Base-by-base conservation (phyloP, 2,113 vertebrate genomes). In the Aspiorhynchus laticeps region DNA sequence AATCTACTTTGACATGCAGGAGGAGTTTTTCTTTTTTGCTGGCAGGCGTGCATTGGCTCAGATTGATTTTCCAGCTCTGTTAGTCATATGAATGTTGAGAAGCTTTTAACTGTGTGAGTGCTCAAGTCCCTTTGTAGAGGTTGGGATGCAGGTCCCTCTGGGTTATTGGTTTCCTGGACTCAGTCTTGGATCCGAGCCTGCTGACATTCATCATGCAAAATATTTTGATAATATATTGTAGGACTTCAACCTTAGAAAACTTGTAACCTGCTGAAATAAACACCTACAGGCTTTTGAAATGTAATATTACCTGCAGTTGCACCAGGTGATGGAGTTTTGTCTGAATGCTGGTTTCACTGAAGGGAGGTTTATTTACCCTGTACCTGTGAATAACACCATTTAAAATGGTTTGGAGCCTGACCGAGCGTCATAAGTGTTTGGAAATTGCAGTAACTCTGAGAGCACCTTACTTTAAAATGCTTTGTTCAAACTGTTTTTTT, bases 61-160 rank as follows among this genome's bases (percentile, higher is more conserved):
- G 81, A 71, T 83, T 53, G 81, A 83, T 83, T 83, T 83, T 71
- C 46, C 41, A 69, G 41, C 65, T 36, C 61, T 36, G 28, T 69
- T 83, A 83, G 43, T 83, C 81, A 51, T 83, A 31, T 33, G 28
- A 48, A 83, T 71, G 46, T 83, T 71, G 46, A 71, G 65, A 83
- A 83, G 81, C 63, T 71, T 83, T 83, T 83, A 83, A 71, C 81
- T 51, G 46, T n/a, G 46, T 8, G 38, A 67, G 81, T 53, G 19
- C 61, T 33, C 65, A 53, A 48, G 63, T 65, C 41, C 26, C 26
- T 69, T 69, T 83, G 81, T 48, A 71, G 65, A 71, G n/a, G 28
- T 71, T 53, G 80, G 61, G 36, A 51, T 24, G 43, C 28, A 21
- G 81, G 46, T 69, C 43, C 31, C 26, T 83, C 65, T 71, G 65